Conservation (phyloP, 2,888 invertebrate genomes). For the Aspidiotus rigidus region DNA sequence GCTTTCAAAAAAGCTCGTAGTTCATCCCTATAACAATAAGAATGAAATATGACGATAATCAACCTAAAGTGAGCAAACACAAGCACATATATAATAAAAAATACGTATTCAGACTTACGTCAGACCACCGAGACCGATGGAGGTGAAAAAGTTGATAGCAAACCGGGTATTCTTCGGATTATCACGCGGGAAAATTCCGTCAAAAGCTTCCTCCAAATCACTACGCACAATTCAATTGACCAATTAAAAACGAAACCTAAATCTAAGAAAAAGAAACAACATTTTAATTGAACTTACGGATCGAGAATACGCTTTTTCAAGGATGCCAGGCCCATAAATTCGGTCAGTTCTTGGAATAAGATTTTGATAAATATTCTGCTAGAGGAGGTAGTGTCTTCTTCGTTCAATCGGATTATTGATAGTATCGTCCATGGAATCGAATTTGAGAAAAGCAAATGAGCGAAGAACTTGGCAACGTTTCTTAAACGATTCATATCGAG, state of each 20-base stretch:
- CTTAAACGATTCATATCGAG: conserved; percentile 90
- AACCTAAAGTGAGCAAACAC: background rate
- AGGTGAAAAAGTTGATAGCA: conserved; percentile 95
- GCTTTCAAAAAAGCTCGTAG: conserved; percentile 64
- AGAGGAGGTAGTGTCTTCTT: conserved; percentile 95
- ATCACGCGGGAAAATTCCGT: conserved; percentile 88
- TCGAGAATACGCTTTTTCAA: conserved; percentile 85
- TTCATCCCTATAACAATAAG: conserved; percentile 53
- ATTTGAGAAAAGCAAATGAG: conserved; percentile 90
- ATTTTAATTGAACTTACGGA: conserved; percentile 53
- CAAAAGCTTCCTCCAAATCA: conserved; percentile 74
- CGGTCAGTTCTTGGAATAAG: conserved; percentile 89
- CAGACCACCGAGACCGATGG: conserved; percentile 90
- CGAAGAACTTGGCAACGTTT: conserved; percentile 95
- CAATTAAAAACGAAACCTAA: background rate
- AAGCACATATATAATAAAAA: no score
- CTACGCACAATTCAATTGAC: conserved; percentile 48
- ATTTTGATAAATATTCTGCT: conserved; percentile 97
- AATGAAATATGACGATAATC: background rate
- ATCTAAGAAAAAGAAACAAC: background rate
- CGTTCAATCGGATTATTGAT: conserved; percentile 79
- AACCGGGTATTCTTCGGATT: conserved; percentile 94
- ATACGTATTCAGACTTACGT: conserved; percentile 51
- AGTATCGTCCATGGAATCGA: conserved; percentile 94
- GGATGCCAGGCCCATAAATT: conserved; percentile 90